A percentile compares a stretch with the other conserved stretches of the same genome.
These are phyloP conservation scores for Triplophysa tibetana DNA, from an alignment of 2,113 vertebrate species.

Conservation along the genomic window DNA sequence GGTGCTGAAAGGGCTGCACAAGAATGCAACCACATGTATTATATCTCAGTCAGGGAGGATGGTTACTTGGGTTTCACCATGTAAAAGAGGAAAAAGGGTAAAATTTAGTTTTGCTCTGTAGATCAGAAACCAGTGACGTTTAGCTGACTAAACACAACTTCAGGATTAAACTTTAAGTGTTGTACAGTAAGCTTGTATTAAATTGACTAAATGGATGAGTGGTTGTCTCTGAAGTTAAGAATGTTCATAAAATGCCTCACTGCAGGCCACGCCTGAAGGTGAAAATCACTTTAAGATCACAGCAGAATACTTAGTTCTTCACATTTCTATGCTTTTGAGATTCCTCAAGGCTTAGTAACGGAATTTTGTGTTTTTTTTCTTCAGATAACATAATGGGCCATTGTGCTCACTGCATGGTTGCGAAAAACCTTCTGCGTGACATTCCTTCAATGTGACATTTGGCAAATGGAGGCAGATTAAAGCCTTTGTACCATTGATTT, in stretches of 20 bases:
- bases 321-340: conserved; percentile 13
- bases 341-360: conserved; percentile 28
- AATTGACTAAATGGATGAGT: not conserved
- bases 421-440: not conserved
- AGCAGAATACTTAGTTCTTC: not conserved
- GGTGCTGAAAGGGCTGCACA: not conserved
- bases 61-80: conserved; percentile 3
- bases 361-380: conserved; percentile 29
- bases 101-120: not conserved
- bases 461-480: not conserved
- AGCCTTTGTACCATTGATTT: not conserved
- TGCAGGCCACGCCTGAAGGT: not conserved
- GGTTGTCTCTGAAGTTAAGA: not conserved
- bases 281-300: conserved; percentile 5
- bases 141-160: not conserved
- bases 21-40: not conserved
- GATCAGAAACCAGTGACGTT: not conserved
- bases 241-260: not conserved
- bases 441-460: no score
- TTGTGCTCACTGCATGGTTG: not conserved
- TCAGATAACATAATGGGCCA: not conserved
- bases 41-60: not conserved
- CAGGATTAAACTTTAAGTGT: not conserved
- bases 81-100: not conserved
- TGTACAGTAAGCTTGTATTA: not conserved